Evolutionary conservation across 2,888 invertebrate genomes (phyloP), one percentile per base, ranked within the genome.

Genomic region (Maniola hyperantus): DNA sequence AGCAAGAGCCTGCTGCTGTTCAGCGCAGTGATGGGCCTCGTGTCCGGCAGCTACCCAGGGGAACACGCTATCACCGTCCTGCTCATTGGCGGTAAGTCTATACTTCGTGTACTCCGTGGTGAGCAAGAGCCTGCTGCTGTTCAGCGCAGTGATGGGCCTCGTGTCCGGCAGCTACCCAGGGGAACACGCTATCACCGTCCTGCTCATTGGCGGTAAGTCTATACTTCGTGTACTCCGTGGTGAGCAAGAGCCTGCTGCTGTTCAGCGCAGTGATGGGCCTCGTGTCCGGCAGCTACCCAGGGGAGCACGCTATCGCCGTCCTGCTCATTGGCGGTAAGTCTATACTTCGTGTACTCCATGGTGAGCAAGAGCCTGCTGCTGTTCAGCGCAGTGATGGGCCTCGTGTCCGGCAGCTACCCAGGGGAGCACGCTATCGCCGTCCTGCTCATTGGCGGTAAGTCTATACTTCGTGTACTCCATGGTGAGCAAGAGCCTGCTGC

Each of bases 41-140:
- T n/a, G 5, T 15, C 34, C 2, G 54, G 34, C 7, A 0, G 8
- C 1, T 36, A 36, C 15, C 11, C 39, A 10, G 0, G 10, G 10
- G 11, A 4, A 10, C 11, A 1, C 39, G 11, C 39, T 39, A 39
- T 26, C 26, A 26, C 26, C 26, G 4, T 39, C 10, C 11, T 39
- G 39, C 2, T 39, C 11, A 11, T 5, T 10, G 5, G 2, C 39
- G 11, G 39, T 39, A 39, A 1, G 10, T 11, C 46, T 11, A 44
- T 58, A 44, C 26, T 58, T 58, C n/a, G 5, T 44, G 4, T 58
- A 58, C 26, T 10, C 36, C 18, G 55, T 55, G 15, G 34, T 55
- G 34, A 15, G 15, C 36, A 18, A 55, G 36, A 7, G 10, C 5
- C 18, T 55, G 55, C 8, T 1, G 8, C 10, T 55, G 15, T 0